Percentiles rank a stretch among this genome's conserved stretches.
phyloP scores from a whole-genome alignment of 2,888 invertebrate genomes.

The Odiellus spinosus region DNA sequence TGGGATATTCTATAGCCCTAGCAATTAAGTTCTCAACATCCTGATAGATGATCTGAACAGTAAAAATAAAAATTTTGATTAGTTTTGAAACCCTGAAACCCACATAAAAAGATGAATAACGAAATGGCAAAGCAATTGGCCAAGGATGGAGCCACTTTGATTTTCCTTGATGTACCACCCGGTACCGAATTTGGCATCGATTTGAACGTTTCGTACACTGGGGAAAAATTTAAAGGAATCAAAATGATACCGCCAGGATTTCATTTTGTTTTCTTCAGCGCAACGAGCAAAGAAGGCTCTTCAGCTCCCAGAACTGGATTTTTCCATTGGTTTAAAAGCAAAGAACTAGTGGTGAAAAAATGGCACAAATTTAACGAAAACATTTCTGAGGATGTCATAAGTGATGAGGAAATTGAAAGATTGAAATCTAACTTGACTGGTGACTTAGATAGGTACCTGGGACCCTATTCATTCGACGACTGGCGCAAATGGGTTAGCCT shows the following conservation, averaged over 20 bases:
- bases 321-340: conserved; percentile 61
- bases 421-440: conserved; percentile 47
- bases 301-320: conserved; percentile 63
- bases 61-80: no score
- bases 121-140: no score
- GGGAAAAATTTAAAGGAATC: conserved; percentile 78
- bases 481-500: conserved; percentile 71
- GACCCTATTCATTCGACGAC: conserved; percentile 78
- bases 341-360: conserved; percentile 68
- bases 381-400: conserved; percentile 28
- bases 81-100: no score
- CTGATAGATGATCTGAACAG: no score
- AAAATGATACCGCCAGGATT: conserved; percentile 98
- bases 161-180: conserved; percentile 66
- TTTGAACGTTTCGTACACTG: conserved; percentile 72
- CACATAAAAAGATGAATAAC: no score
- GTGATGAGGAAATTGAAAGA: conserved; percentile 43
- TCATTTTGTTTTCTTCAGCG: conserved; percentile 77
- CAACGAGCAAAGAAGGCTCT: conserved; percentile 28
- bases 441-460: conserved; percentile 60
- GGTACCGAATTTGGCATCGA: conserved; percentile 97
- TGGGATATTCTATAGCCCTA: no score
- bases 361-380: conserved; percentile 64
- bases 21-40: no score
- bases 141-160: conserved; percentile 50